phyloP scores from a whole-genome alignment of 2,888 invertebrate species.

The Ligdia adustata region DNA sequence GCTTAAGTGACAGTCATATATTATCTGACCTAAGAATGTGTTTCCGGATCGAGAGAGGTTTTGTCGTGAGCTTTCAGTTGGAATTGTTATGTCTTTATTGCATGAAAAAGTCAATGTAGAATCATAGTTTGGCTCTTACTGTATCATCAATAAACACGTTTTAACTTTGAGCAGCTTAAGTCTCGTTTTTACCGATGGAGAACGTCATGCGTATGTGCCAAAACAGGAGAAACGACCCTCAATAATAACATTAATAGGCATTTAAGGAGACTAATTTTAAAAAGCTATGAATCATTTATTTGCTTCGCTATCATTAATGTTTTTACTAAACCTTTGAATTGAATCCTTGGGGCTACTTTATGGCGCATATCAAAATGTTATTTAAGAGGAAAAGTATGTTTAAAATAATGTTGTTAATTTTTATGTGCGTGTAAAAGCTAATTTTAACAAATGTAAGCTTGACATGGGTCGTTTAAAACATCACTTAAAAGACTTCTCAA shows the following conservation, averaged over 20 bases:
- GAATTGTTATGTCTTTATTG: slow-evolving; percentile 63
- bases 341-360: slow-evolving; percentile 4
- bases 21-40: slow-evolving; percentile 75
- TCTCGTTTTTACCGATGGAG: no score
- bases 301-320: background rate
- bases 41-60: slow-evolving; percentile 75
- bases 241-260: no score
- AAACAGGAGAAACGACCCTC: no score
- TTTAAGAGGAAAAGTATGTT: slow-evolving; percentile 26
- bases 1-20: slow-evolving; percentile 79
- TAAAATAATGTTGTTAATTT: slow-evolving; percentile 41
- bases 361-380: background rate
- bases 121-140: no score
- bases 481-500: slow-evolving; percentile 52
- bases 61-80: slow-evolving; percentile 59
- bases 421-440: slow-evolving; percentile 48
- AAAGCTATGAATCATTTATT: background rate
- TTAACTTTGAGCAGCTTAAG: no score
- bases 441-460: slow-evolving; percentile 52
- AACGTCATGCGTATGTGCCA: no score
- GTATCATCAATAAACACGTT: no score
- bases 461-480: slow-evolving; percentile 60
- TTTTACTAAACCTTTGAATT: background rate
- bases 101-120: no score
- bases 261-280: no score